These are phyloP conservation scores for Galerucella pusilla DNA, from an alignment of 2,888 invertebrate species.

Conservation along the genomic window DNA sequence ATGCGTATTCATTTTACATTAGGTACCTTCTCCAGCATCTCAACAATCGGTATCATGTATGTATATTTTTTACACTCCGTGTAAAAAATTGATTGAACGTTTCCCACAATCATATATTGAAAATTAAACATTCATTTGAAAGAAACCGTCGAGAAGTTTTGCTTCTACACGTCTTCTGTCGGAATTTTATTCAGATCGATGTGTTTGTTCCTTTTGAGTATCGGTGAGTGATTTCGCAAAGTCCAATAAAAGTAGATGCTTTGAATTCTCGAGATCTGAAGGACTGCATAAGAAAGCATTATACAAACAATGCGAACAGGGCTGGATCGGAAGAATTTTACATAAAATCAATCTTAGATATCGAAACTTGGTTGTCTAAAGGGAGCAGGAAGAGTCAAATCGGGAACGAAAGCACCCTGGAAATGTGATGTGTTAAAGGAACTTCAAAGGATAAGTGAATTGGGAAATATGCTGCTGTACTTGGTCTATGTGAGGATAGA, in stretches of 20 bases:
- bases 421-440: too few species aligned
- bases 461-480: too few species aligned
- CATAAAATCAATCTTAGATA: not conserved
- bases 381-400: too few species aligned
- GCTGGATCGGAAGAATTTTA: constrained; percentile 28
- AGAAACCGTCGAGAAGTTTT: constrained; percentile 21
- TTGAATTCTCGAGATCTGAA: constrained; percentile 52
- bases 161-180: constrained; percentile 6
- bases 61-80: not conserved
- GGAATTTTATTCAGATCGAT: constrained; percentile 48
- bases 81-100: constrained; percentile 22
- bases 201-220: constrained; percentile 45
- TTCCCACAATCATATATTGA: constrained; percentile 19
- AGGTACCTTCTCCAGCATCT: too few species aligned
- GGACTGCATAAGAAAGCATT: constrained; percentile 63
- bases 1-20: too few species aligned
- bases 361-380: not conserved
- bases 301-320: constrained; percentile 61
- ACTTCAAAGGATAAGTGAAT: too few species aligned
- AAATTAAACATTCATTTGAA: constrained; percentile 25
- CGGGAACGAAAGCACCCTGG: too few species aligned
- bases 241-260: constrained; percentile 50
- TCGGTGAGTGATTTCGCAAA: constrained; percentile 49
- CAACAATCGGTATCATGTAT: too few species aligned
- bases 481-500: too few species aligned